A percentile compares a stretch with the other conserved stretches of the same genome.
Conservation (phyloP, 53 echinoderm and acorn worm species). For the Echinometra lucunter region DNA sequence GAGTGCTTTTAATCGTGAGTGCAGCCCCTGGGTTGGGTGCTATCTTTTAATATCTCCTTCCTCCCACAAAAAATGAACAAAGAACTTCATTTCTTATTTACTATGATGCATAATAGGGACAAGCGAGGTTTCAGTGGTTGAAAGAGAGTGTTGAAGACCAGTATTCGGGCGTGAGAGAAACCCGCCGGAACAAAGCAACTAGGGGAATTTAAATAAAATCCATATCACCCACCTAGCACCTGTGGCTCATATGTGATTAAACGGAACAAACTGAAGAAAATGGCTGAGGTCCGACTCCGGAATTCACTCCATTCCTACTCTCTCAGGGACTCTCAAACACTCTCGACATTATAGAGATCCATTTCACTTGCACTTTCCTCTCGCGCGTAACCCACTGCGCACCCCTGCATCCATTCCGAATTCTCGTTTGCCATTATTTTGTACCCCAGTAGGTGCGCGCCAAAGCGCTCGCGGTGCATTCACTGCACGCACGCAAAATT, state of each 20-base stretch:
- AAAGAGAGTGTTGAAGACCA: neutral
- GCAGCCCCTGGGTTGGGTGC: neutral
- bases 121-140: neutral
- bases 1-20: conserved; percentile 47
- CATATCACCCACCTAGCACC: conserved; percentile 55
- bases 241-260: conserved; percentile 65
- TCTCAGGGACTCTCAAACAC: conserved; percentile 35
- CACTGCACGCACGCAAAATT: conserved; percentile 41
- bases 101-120: conserved; percentile 20
- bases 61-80: conserved; percentile 31
- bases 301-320: conserved; percentile 35
- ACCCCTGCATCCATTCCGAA: conserved; percentile 38
- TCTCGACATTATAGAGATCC: conserved; percentile 31
- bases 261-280: conserved; percentile 55
- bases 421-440: conserved; percentile 32
- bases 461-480: neutral
- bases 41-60: conserved; percentile 44
- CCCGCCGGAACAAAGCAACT: conserved; percentile 42
- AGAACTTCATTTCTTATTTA: conserved; percentile 53
- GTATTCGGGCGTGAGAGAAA: conserved; percentile 6
- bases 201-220: conserved; percentile 63
- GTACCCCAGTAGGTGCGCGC: neutral
- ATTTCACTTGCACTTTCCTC: conserved; percentile 67
- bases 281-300: neutral
- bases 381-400: conserved; percentile 42